Evolutionary conservation across 2,797 vertebrate genomes (phyloP).

Genomic region (Spea hammondii): DNA sequence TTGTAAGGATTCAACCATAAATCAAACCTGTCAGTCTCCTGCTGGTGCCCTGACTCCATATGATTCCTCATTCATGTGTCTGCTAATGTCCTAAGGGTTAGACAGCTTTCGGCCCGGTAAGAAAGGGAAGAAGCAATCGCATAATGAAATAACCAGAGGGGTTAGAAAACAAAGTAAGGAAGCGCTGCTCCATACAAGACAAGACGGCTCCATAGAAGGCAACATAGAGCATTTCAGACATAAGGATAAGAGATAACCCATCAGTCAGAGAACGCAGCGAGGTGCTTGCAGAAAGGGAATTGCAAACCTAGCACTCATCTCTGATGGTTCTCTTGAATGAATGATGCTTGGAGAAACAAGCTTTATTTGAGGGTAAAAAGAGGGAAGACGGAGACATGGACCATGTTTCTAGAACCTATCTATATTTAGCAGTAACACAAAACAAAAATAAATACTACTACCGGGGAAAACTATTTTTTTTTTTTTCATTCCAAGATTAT

Average conservation of each 20-base stretch:
- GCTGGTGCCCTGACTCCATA: slow-evolving; percentile 37
- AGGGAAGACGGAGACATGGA: neutral
- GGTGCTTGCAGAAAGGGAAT: slow-evolving; percentile 29
- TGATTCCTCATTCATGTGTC: slow-evolving; percentile 47
- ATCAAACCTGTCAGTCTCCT: slow-evolving; percentile 50
- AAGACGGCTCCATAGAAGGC: slow-evolving; percentile 17
- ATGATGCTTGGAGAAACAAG: neutral
- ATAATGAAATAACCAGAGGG: slow-evolving; percentile 50
- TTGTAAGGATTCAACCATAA: slow-evolving; percentile 46
- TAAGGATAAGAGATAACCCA: slow-evolving; percentile 32
- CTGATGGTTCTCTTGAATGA: slow-evolving; percentile 15
- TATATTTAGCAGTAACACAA: too few species aligned
- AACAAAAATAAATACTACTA: too few species aligned
- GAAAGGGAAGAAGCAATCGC: slow-evolving; percentile 39
- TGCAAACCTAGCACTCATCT: slow-evolving; percentile 44
- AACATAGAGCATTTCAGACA: slow-evolving; percentile 40
- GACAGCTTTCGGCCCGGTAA: slow-evolving; percentile 40
- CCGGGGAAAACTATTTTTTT: too few species aligned
- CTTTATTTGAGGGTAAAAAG: neutral
- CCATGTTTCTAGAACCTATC: neutral
- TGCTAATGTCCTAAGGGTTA: slow-evolving; percentile 48
- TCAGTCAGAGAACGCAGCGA: slow-evolving; percentile 31
- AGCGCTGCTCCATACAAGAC: slow-evolving; percentile 26
- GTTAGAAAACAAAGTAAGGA: slow-evolving; percentile 37
- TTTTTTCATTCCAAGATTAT: too few species aligned